These are phyloP conservation scores for Lepidostoma basale DNA, from an alignment of 1,140 invertebrate species.

Conservation along the genomic window DNA sequence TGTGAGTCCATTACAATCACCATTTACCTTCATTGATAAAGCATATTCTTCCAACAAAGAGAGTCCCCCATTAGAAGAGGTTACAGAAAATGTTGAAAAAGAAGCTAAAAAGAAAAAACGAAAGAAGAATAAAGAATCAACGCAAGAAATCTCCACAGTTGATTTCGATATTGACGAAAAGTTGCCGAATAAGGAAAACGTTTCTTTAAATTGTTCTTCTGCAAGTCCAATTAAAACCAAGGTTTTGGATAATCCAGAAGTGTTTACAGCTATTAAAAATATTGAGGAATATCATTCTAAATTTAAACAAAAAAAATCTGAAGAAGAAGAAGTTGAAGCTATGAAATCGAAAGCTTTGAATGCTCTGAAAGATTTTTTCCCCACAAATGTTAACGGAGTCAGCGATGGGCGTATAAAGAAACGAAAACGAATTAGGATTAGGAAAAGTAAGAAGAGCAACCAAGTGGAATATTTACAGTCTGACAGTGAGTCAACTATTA, in stretches of 20 bases:
- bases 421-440: constrained; percentile 39
- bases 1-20: constrained; percentile 31
- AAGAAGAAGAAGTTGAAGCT: constrained; percentile 31
- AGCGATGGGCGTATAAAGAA: constrained; percentile 44
- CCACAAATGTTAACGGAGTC: constrained; percentile 31
- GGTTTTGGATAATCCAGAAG: constrained; percentile 22
- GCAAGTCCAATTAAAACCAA: constrained; percentile 19
- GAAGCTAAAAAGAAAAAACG: constrained; percentile 44
- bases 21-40: constrained; percentile 19
- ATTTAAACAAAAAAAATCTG: constrained; percentile 7
- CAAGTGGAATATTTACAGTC: constrained; percentile 31
- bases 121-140: constrained; percentile 38
- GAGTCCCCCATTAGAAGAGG: neutral
- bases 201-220: constrained; percentile 18
- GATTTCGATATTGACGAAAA: constrained; percentile 15
- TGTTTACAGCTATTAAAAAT: constrained; percentile 35
- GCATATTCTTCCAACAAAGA: neutral
- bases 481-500: constrained; percentile 35
- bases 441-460: constrained; percentile 42
- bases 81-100: constrained; percentile 34
- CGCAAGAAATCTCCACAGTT: constrained; percentile 4
- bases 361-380: constrained; percentile 34
- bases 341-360: constrained; percentile 37
- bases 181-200: constrained; percentile 30
- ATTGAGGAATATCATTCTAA: constrained; percentile 37